A percentile compares a stretch with the other conserved stretches of the same genome.
These are phyloP conservation scores for Drosophila parvula DNA, from an alignment of 1,140 invertebrate genomes.

Conservation along the genomic window DNA sequence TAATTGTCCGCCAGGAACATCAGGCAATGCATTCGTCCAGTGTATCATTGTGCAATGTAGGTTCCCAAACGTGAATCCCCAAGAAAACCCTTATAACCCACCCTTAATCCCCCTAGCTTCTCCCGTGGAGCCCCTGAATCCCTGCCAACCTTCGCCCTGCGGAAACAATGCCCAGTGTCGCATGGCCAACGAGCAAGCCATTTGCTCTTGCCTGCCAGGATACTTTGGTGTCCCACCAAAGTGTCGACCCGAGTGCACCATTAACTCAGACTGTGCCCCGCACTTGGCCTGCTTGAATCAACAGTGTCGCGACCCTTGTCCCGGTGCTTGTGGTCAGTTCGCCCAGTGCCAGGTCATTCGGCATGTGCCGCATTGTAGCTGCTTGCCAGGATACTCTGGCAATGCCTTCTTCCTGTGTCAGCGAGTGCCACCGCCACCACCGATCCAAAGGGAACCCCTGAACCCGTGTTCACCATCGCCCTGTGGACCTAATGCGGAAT, in stretches of 20 bases:
- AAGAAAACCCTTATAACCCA: not conserved
- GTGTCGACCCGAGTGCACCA: conserved; percentile 88
- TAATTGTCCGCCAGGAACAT: conserved; percentile 86
- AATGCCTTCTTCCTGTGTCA: conserved; percentile 88
- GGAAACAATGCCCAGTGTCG: conserved; percentile 88
- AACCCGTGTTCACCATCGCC: conserved; percentile 89
- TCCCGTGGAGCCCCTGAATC: conserved; percentile 74
- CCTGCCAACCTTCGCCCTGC: conserved; percentile 91
- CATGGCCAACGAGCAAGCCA: conserved; percentile 86
- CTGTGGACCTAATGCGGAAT: conserved; percentile 90
- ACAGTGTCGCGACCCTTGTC: conserved; percentile 88
- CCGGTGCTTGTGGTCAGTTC: conserved; percentile 88
- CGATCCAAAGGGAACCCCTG: conserved; percentile 64
- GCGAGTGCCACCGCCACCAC: conserved; percentile 63
- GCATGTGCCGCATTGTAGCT: conserved; percentile 92
- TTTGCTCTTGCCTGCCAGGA: conserved; percentile 87
- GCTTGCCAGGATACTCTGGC: conserved; percentile 90
- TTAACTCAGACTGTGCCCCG: conserved; percentile 88
- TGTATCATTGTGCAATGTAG: conserved; percentile 85
- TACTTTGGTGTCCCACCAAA: conserved; percentile 87
- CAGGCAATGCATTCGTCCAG: conserved; percentile 91
- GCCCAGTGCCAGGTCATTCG: conserved; percentile 92
- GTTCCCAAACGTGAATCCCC: conserved; percentile 73
- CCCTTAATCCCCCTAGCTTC: conserved; percentile 40
- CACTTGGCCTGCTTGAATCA: conserved; percentile 89